These are phyloP conservation scores for Oscheius sp. DNA, from an alignment of 1,140 invertebrate species.

Conservation along the genomic window DNA sequence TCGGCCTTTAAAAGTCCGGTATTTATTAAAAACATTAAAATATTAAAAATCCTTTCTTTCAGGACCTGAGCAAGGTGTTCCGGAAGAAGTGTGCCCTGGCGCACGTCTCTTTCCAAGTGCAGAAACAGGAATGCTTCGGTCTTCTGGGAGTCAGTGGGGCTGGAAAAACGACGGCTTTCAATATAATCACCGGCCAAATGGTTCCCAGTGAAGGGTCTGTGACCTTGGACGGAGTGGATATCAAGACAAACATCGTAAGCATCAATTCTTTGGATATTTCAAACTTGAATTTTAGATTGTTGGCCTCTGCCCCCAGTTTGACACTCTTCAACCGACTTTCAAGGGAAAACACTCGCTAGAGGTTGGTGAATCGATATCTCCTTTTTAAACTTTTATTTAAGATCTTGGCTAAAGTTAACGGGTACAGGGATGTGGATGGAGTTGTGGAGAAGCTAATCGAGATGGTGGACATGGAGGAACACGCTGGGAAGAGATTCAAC, in stretches of 20 bases:
- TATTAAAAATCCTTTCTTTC: no score
- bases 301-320: constrained; percentile 80
- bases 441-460: constrained; percentile 2
- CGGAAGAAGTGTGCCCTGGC: constrained; percentile 24
- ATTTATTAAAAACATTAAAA: no score
- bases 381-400: no score
- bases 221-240: constrained; percentile 48
- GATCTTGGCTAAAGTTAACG: constrained; percentile 18
- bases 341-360: constrained; percentile 65
- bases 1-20: no score
- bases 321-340: constrained; percentile 62
- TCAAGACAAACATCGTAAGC: neutral
- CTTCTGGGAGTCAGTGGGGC: constrained; percentile 44
- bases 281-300: constrained; percentile 62
- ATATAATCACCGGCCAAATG: constrained; percentile 75
- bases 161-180: constrained; percentile 69
- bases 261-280: neutral
- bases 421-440: neutral
- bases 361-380: no score
- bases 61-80: constrained; percentile 31
- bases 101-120: constrained; percentile 22
- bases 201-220: constrained; percentile 68
- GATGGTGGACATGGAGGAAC: constrained; percentile 27
- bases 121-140: constrained; percentile 40
- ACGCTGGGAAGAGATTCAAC: constrained; percentile 39